Evolutionary conservation across 2,888 invertebrate genomes (phyloP), one percentile per base, ranked within the genome.

Genomic region (Euzetes globulus): DNA sequence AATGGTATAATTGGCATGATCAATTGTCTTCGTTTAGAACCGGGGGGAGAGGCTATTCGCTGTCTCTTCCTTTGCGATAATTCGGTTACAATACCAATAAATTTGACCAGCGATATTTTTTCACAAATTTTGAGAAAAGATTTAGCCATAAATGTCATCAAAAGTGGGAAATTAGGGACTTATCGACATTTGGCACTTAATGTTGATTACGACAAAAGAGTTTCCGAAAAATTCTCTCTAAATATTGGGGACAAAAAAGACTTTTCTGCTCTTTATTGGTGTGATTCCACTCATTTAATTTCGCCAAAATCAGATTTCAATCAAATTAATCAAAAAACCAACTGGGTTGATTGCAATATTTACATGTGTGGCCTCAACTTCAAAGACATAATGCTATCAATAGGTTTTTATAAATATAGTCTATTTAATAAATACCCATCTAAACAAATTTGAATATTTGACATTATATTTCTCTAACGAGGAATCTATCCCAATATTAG

Each of bases 171-270:
- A 13, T 85, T 84, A 83, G 74, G 74, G 1, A 50, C 71, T 5
- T 74, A 73, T 45, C 41, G 74, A 50, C 72, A 74, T 19, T 17
- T 74, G 15, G 50, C 15, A 4, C 29, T 58, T 1, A 19, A 37
- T 27, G n/a, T 25, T 15, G n/a, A 41, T n/a, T 25, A 45, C n/a
- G 17, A 22, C 7, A 37, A 47, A 27, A 19, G 13, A 17, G 27
- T 37, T 11, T 70, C 60, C 19, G 77, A 93, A 74, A 91, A 93
- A 82, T 93, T 96, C 84, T 97, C 93, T 84, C 90, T 97, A 71
- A 97, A 98, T 84, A 90, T 94, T 0, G 83, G 94, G 79, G 90
- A 89, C 17, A 88, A 95, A 81, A 98, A 98, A 74, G 98, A 98
- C 85, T 87, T 98, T 78, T 89, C 95, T 25, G 95, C 91, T 79